Conservation (phyloP, 2,113 vertebrate species). For the Aplodontia rufa region DNA sequence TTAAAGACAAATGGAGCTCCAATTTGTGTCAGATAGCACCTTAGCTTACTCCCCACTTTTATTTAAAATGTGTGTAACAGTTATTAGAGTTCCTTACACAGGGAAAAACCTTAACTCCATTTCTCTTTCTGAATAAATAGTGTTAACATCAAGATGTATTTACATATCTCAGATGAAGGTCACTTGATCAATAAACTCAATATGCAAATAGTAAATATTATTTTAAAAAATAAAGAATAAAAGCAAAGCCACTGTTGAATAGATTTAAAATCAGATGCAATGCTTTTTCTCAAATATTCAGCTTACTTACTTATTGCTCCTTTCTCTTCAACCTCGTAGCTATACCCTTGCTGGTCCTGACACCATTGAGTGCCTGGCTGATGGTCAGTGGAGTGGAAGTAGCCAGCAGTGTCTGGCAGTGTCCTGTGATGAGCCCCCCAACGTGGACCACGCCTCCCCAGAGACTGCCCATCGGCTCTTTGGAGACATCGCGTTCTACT, state of each 20-base stretch:
- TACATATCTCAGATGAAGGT: not conserved
- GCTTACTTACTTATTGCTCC: not conserved
- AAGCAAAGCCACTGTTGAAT: not conserved
- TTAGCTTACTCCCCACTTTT: not conserved
- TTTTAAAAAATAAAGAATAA: conserved; percentile 35
- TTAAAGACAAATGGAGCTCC: not conserved
- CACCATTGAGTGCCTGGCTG: conserved; percentile 90
- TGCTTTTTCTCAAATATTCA: not conserved
- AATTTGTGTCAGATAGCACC: not conserved
- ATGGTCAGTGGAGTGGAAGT: conserved; percentile 90
- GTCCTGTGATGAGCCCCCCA: conserved; percentile 95
- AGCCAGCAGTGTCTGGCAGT: conserved; percentile 93
- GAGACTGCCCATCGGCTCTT: conserved; percentile 94
- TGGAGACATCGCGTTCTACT: conserved; percentile 94
- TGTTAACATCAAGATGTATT: conserved; percentile 12
- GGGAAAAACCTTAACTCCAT: not conserved
- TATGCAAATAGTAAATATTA: not conserved
- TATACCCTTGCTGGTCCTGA: conserved; percentile 93
- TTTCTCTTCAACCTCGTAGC: conserved; percentile 80
- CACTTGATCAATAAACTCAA: not conserved
- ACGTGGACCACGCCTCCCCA: conserved; percentile 93
- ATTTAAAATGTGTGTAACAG: not conserved
- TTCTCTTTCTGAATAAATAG: conserved; percentile 4
- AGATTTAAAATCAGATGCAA: not conserved
- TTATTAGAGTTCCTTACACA: conserved; percentile 37